These are phyloP conservation scores for Phenganax marumi DNA, from an alignment of 92 coral and sea anemone genomes.

Conservation along the genomic window DNA sequence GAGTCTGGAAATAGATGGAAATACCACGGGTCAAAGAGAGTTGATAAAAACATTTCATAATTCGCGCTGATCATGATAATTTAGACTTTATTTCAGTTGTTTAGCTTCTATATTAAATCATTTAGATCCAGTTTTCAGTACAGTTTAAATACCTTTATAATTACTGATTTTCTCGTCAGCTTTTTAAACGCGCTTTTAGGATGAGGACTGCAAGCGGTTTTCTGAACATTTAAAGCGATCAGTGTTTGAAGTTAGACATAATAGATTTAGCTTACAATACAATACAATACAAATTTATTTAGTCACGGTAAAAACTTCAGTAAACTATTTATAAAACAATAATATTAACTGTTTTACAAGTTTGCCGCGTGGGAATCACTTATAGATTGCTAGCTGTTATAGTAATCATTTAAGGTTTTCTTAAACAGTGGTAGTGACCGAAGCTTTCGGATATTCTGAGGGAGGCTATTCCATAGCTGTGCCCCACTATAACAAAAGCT, in stretches of 20 bases:
- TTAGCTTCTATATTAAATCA: not conserved
- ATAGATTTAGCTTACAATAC: not conserved
- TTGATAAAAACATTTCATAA: not conserved
- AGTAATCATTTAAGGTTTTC: too few species aligned
- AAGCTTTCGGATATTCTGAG: too few species aligned
- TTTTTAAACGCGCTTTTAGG: conserved; percentile 32
- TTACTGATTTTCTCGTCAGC: conserved; percentile 3
- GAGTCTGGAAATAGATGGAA: conserved; percentile 56
- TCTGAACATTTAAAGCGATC: conserved; percentile 6
- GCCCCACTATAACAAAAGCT: too few species aligned
- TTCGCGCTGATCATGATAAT: not conserved
- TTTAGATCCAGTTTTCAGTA: not conserved
- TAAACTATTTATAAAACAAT: not conserved
- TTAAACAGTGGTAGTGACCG: too few species aligned
- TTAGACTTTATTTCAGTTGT: not conserved
- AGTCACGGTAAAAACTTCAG: too few species aligned
- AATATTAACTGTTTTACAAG: too few species aligned
- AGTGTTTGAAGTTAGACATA: too few species aligned
- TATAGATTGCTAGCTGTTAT: too few species aligned
- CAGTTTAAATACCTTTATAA: conserved; percentile 19
- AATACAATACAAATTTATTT: too few species aligned
- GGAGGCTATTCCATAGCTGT: too few species aligned
- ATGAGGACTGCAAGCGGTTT: not conserved
- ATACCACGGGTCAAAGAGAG: not conserved
- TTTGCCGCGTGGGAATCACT: too few species aligned